Base-by-base conservation (phyloP, 2,888 invertebrate species). In the Lordiphosa fenestrarum region DNA sequence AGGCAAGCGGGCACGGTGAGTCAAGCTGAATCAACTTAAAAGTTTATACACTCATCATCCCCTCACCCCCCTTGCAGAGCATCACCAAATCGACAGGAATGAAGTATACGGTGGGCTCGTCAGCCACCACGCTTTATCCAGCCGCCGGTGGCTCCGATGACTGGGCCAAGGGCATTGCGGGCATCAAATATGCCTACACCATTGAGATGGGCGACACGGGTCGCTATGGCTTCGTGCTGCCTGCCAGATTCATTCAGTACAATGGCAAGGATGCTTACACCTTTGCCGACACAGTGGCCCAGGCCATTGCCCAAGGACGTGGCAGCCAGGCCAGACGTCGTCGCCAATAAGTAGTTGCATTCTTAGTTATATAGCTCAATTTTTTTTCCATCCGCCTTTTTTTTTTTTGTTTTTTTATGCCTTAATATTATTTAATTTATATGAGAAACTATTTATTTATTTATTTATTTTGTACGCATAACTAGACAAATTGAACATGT, bases 171-270 rank as follows among this genome's bases (percentile, higher is more conserved):
- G 95, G 95, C 1, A 91, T 92, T 38, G 93, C 93, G 6, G 93
- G 92, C 37, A 94, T 98, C 66, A 96, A 96, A 87, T 98, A 97
- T 87, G 90, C 96, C 1, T 98, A 95, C 90, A 97, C 97, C 0
- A 91, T 98, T 55, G 98, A 98, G 90, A 91, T 98, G 52, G 92
- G 96, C 51, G 98, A 97, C 88, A 94, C 92, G 0, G 97, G 97
- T 0, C 91, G 92, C 54, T 93, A 94, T 86, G 98, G 97, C 2
- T 98, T 98, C 86, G 90, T 97, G n/a, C 88, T 98, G 50, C 97
- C 98, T 0, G 93, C 95, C 0, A 90, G 90, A 19, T 93, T 92
- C 78, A 97, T 98, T 63, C 91, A 93, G 71, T 92, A 92, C 1
- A 94, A 95, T 1, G 95, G 94, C 15, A 92, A 91, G 73, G 96